These are phyloP conservation scores for Hydriomena furcata DNA, from an alignment of 2,888 invertebrate genomes.

Conservation along the genomic window DNA sequence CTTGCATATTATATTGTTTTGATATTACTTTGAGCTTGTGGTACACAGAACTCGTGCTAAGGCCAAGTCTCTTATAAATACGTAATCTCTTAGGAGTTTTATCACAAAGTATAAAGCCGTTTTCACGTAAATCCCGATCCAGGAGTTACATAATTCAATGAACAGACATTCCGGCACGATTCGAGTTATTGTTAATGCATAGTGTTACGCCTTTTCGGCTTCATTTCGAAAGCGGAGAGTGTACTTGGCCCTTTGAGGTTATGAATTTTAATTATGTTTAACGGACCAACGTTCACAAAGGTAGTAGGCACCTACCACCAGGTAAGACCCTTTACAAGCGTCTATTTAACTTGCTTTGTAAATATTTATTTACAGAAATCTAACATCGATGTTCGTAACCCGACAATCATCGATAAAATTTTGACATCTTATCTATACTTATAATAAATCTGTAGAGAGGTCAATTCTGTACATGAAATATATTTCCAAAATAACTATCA, in stretches of 20 bases:
- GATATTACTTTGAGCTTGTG: no score
- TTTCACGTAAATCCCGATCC: constrained; percentile 42
- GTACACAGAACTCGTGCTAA: not conserved
- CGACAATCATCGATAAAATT: no score
- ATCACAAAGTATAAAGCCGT: constrained; percentile 31
- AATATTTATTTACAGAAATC: no score
- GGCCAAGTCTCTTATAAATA: not conserved
- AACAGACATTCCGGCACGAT: constrained; percentile 53
- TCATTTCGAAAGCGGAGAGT: constrained; percentile 31
- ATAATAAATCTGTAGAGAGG: no score
- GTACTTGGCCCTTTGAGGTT: constrained; percentile 17
- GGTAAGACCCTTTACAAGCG: no score
- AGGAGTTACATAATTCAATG: constrained; percentile 56
- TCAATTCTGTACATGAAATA: no score
- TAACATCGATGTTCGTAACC: no score
- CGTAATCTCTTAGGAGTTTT: not conserved
- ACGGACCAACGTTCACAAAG: constrained; percentile 1
- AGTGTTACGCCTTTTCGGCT: constrained; percentile 41
- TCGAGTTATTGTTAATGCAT: constrained; percentile 45
- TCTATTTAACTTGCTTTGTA: no score
- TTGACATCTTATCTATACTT: no score
- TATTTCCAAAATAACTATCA: no score
- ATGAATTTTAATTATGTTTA: constrained; percentile 28
- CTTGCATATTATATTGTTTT: no score
- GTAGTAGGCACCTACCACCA: no score